Percentiles rank a stretch among this genome's conserved stretches.
Evolutionary conservation across 1,140 invertebrate genomes (phyloP).

Genomic region (Calliopsis andreniformis): DNA sequence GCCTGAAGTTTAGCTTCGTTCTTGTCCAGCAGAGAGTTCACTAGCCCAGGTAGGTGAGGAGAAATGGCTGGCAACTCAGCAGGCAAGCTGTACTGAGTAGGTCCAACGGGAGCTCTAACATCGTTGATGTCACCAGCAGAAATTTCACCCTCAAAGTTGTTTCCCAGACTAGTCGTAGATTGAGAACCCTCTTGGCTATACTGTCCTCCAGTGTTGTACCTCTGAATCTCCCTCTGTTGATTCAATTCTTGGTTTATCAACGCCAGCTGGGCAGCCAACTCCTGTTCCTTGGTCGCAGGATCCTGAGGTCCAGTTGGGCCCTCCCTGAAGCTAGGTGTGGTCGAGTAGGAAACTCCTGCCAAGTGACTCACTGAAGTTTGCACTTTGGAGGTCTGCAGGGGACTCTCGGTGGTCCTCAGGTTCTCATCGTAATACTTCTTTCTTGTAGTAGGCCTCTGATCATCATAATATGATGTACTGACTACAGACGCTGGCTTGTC

Average conservation of each 20-base stretch:
- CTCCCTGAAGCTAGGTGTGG: constrained; percentile 67
- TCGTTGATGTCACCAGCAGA: constrained; percentile 36
- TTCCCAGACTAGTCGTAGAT: background rate
- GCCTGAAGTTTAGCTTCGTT: constrained; percentile 55
- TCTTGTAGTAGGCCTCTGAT: constrained; percentile 35
- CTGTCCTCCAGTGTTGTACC: constrained; percentile 39
- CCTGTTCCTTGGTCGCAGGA: constrained; percentile 61
- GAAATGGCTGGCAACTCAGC: constrained; percentile 82
- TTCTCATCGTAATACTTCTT: constrained; percentile 52
- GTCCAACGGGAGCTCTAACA: constrained; percentile 68
- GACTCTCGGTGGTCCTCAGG: constrained; percentile 39
- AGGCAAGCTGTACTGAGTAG: constrained; percentile 75
- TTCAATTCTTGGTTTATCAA: constrained; percentile 64
- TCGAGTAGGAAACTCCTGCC: constrained; percentile 52
- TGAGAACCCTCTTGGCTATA: constrained; percentile 37
- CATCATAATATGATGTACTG: constrained; percentile 43
- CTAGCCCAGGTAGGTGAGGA: constrained; percentile 82
- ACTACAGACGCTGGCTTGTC: constrained; percentile 58
- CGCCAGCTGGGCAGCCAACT: constrained; percentile 64
- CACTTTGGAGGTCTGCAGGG: constrained; percentile 20
- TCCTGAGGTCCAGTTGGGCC: constrained; percentile 47
- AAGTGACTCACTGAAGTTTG: constrained; percentile 64
- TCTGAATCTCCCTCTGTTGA: constrained; percentile 63
- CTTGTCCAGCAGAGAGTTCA: constrained; percentile 84
- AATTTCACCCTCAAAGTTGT: constrained; percentile 13